Evolutionary conservation across 92 coral and sea anemone genomes (phyloP), one percentile per base, ranked within the genome.

Genomic region (Palythoa heliodiscus): DNA sequence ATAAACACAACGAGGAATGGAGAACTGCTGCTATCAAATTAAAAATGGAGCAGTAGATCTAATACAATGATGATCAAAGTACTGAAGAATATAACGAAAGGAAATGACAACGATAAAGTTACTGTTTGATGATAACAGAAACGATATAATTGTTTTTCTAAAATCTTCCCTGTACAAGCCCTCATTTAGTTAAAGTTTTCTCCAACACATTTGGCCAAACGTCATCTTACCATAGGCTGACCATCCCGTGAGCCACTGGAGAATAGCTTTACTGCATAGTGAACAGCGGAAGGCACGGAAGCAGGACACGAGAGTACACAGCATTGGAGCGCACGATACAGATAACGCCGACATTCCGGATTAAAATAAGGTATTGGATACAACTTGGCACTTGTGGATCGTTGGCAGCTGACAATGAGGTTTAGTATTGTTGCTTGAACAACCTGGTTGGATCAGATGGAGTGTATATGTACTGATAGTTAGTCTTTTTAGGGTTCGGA

Each of bases 221-320:
- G 11, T 10, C 11, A 50, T 25, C 52, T 77, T 76, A 97, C 99
- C 99, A 88, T 88, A 24, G 86, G 76, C 69, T 89, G 82, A 2
- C 52, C 54, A 86, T 97, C 99, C 80, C 89, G 98, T 74, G 88
- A 70, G 48, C 99, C 99, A 4, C 53, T 63, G 57, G 92, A 93
- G 82, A 95, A 93, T 68, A 92, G 78, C 68, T 87, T 85, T 22
- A 95, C 89, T 48, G 98, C 99, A 85, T 92, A 93, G 66, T 95
- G 91, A 22, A 95, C 88, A 76, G 94, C 89, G 8, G 96, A 85
- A 0, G 95, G 95, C 47, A 87, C 91, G 7, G 74, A 8, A 20
- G 97, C 88, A 47, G 94, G 91, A 75, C 87, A 88, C 7, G 93
- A 73, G 24, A 92, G 76, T 17, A 95, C 83, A 47, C 94, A 91